These are phyloP conservation scores for Columba janthina DNA, from an alignment of 2,113 vertebrate species.

Conservation along the genomic window DNA sequence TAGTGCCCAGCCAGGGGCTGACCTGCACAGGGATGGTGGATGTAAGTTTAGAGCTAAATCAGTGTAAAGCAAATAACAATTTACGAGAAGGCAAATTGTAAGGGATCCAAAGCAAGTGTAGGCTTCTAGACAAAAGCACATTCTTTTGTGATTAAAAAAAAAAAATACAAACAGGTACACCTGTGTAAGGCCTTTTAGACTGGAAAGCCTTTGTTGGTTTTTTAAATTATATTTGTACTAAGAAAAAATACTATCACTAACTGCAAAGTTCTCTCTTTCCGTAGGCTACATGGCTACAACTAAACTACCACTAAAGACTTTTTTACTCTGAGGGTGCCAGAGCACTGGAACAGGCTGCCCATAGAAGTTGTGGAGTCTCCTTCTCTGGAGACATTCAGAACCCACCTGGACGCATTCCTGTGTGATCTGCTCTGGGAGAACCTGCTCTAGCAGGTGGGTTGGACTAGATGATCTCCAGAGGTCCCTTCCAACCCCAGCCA, in stretches of 20 bases:
- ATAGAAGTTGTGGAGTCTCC: too few relatives aligned
- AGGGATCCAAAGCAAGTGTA: not conserved
- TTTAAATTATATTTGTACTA: not conserved
- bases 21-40: accelerated
- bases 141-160: not conserved
- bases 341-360: too few relatives aligned
- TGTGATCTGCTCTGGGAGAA: too few relatives aligned
- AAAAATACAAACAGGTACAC: accelerated
- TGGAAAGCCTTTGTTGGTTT: not conserved
- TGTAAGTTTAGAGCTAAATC: not conserved
- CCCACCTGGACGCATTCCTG: too few relatives aligned
- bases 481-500: too few relatives aligned
- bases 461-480: too few relatives aligned
- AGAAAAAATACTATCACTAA: not conserved
- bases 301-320: not conserved
- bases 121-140: not conserved
- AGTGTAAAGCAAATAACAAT: accelerated
- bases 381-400: too few relatives aligned
- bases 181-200: not conserved
- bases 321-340: too few relatives aligned
- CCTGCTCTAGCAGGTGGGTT: too few relatives aligned
- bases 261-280: not conserved
- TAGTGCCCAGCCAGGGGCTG: not conserved
- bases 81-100: not conserved
- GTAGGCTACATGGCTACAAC: not conserved